phyloP scores from a whole-genome alignment of 35 echinoderm and acorn worm genomes.

The Lytechinus variegatus region DNA sequence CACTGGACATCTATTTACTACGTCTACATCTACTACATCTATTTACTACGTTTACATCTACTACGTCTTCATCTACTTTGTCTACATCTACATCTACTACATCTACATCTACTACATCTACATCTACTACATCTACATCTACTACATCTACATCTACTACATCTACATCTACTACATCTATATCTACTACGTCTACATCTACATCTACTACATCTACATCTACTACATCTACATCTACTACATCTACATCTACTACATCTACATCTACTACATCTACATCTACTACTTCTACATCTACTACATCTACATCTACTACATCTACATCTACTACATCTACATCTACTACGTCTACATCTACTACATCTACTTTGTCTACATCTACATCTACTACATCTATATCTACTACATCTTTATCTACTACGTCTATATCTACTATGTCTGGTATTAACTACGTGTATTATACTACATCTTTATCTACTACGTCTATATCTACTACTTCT shows the following conservation, averaged over 20 bases:
- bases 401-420: neutral
- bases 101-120: neutral
- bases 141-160: neutral
- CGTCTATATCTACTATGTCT: neutral
- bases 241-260: neutral
- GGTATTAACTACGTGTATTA: too few species aligned
- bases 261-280: neutral
- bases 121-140: neutral
- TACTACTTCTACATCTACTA: neutral
- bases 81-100: too few species aligned
- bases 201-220: neutral
- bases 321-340: neutral
- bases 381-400: neutral
- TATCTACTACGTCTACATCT: neutral
- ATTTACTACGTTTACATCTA: neutral
- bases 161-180: neutral
- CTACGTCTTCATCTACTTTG: neutral
- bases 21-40: neutral
- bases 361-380: too few species aligned
- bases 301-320: neutral
- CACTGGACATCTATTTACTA: too few species aligned
- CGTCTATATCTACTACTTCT: neutral
- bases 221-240: neutral
- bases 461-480: neutral
- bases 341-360: neutral